Evolutionary conservation across 2,113 vertebrate species (phyloP), one percentile per base, ranked within the genome.

Genomic region (Poicephalus meyeri): DNA sequence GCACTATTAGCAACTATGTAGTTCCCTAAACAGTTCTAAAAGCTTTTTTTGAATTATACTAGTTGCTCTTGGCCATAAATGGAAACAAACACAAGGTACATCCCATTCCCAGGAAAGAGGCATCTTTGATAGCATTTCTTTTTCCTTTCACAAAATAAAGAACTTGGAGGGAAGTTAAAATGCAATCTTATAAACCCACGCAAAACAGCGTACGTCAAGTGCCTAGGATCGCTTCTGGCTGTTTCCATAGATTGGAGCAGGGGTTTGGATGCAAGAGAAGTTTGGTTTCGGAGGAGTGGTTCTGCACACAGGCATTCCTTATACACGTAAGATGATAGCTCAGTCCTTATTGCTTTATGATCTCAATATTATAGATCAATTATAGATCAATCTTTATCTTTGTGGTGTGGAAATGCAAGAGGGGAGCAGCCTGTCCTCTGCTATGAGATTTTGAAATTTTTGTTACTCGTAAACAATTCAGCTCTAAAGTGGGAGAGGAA

Each of bases 81-180:
- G 47, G 81, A 80, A 80, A 73, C 12, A 71, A 68, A 8, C 9
- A 82, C 4, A 53, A 88, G 53, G 23, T 60, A 42, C 21, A 60
- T 55, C 78, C 33, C 26, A 23, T 64, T 90, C 71, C 58, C 25
- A 69, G 35, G 39, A 42, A 93, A 63, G 65, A 91, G 20, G n/a
- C 7, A 1, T n/a, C 44, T 92, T 91, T 41, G 37, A 73, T 13
- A 44, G 23, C 4, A 7, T 73, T 94, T 78, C 52, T 91, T 93
- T 42, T 78, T 50, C 35, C 55, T 86, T 55, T 78, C 72, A 66
- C n/a, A 93, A 93, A 95, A 77, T 55, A 64, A 86, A 83, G 69
- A 15, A 31, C 50, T 7, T 7, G 14, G 21, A 86, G 35, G 21
- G 13, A 86, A 90, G n/a, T 61, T 80, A 37, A 88, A 91, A 86